A percentile compares a stretch with the other conserved stretches of the same genome.
These are phyloP conservation scores for Peromyscus melanophrys DNA, from an alignment of 2,797 vertebrate genomes.

Conservation along the genomic window DNA sequence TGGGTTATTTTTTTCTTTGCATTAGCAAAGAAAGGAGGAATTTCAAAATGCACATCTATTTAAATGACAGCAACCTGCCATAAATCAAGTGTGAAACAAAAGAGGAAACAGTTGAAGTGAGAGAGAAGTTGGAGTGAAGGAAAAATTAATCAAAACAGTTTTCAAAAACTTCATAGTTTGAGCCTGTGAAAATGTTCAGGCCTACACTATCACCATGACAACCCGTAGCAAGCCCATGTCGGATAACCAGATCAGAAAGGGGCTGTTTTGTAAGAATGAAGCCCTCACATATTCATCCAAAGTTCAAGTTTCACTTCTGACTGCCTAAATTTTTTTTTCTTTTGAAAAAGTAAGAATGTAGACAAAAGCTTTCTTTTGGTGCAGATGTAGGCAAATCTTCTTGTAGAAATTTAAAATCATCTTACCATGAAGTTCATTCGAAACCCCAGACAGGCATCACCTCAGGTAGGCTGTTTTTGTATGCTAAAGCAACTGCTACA, in stretches of 20 bases:
- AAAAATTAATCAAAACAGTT: conserved; percentile 91
- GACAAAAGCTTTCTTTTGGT: background rate
- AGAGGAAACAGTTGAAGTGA: conserved; percentile 89
- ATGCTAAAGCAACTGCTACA: conserved; percentile 34
- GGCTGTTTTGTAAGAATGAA: conserved; percentile 86
- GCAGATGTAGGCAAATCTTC: conserved; percentile 24
- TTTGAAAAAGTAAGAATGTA: conserved; percentile 52
- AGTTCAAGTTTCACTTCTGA: conserved; percentile 79
- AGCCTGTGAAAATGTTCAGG: conserved; percentile 89
- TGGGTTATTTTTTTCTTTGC: conserved; percentile 92
- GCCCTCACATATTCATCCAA: conserved; percentile 82
- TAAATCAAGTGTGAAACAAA: conserved; percentile 92
- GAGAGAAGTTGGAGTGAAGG: conserved; percentile 87
- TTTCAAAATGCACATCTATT: conserved; percentile 91
- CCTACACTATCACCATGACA: conserved; percentile 90
- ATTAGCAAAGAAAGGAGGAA: conserved; percentile 90
- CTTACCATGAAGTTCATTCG: conserved; percentile 42
- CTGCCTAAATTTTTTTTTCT: conserved; percentile 37
- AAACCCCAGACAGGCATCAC: background rate
- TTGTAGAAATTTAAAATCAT: conserved; percentile 41
- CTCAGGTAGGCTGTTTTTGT: conserved; percentile 74
- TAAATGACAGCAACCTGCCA: conserved; percentile 91
- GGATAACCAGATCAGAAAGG: conserved; percentile 90
- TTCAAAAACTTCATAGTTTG: conserved; percentile 90
- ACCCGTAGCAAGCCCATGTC: conserved; percentile 88